These are phyloP conservation scores for Aviceda subcristata DNA, from an alignment of 2,113 vertebrate genomes.

Conservation along the genomic window DNA sequence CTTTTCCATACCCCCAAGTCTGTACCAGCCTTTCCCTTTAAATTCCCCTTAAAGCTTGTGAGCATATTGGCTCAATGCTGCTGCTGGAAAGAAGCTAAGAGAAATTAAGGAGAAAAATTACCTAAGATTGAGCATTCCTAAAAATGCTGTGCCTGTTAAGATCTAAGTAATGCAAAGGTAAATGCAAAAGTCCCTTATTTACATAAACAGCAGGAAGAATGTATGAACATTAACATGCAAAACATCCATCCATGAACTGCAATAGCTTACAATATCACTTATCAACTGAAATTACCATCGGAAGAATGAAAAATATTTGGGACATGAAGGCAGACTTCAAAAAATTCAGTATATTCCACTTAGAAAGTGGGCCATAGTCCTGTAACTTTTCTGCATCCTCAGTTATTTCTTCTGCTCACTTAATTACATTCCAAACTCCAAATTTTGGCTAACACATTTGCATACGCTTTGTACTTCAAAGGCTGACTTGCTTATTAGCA, in stretches of 20 bases:
- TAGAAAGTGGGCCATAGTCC: constrained; percentile 8
- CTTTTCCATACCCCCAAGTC: not conserved
- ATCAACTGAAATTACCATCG: not conserved
- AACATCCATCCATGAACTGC: not conserved
- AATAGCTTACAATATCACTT: not conserved
- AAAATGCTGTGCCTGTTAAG: not conserved
- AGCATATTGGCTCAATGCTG: not conserved
- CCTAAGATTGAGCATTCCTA: not conserved
- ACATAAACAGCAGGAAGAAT: not conserved
- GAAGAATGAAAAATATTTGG: not conserved
- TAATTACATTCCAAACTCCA: constrained; percentile 46
- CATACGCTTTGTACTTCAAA: constrained; percentile 66
- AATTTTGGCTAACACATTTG: constrained; percentile 48
- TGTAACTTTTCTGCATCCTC: constrained; percentile 3
- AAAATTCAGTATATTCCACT: not conserved
- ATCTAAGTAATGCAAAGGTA: constrained; percentile 9
- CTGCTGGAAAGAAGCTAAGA: not conserved
- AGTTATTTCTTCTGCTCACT: constrained; percentile 25
- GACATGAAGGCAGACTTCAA: not conserved
- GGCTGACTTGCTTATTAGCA: constrained; percentile 56
- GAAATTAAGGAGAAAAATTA: not conserved
- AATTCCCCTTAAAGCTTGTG: not conserved
- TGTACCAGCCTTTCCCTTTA: not conserved
- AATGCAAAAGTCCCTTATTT: not conserved
- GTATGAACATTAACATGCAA: not conserved